Evolutionary conservation across 2,888 invertebrate genomes (phyloP).

Genomic region (Leptarthrus brevirostris): DNA sequence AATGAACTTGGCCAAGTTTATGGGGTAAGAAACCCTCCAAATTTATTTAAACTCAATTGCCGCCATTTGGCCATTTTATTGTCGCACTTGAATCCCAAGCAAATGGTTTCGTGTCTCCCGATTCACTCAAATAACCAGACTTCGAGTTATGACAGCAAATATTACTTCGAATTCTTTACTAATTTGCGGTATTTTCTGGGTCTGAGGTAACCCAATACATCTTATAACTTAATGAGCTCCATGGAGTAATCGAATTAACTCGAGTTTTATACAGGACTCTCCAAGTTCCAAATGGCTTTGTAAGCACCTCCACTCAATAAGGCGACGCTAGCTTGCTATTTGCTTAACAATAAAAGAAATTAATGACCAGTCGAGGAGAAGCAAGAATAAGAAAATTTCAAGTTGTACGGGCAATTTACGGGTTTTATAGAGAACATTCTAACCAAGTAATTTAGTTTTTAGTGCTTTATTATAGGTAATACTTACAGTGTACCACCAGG

Average conservation of each 20-base stretch:
- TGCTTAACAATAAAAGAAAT: constrained; percentile 28
- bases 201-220: background rate
- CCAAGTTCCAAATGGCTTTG: constrained; percentile 14
- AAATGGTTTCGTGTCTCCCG: background rate
- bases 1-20: constrained; percentile 29
- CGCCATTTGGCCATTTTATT: constrained; percentile 19
- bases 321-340: constrained; percentile 20
- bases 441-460: constrained; percentile 14
- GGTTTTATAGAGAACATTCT: constrained; percentile 8
- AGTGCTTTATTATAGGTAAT: constrained; percentile 47
- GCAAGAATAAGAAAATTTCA: background rate
- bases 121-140: background rate
- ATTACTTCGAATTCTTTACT: background rate
- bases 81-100: background rate
- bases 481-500: constrained; percentile 90
- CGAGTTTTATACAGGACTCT: constrained; percentile 21
- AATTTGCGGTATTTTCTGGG: background rate
- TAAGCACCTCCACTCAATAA: constrained; percentile 12
- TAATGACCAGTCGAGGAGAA: constrained; percentile 1
- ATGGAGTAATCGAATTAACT: constrained; percentile 27
- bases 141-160: background rate
- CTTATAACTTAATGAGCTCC: constrained; percentile 21
- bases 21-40: constrained; percentile 26
- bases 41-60: constrained; percentile 44
- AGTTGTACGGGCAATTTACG: background rate